Base-by-base conservation (phyloP, 2,797 vertebrate genomes). In the Danio aesculapii region DNA sequence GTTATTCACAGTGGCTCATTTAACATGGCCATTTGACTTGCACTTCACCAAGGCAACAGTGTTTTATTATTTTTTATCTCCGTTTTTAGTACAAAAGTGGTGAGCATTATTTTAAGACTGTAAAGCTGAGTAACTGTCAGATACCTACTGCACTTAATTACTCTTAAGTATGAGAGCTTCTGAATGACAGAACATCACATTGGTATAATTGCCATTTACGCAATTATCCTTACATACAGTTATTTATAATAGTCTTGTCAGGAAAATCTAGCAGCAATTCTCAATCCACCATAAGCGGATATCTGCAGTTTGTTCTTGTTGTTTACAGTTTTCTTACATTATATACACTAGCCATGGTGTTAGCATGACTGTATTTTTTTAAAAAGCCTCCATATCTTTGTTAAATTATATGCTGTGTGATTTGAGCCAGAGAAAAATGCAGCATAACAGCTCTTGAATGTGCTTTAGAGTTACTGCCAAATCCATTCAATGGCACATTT, bases 401-500 rank as follows among this genome's bases (percentile, higher is more conserved):
- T 46, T 6, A 19, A 53, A 14, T 64, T 57, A 70, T 47, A 61
- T 52, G 43, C 64, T 58, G 30, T 61, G 21, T 58, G 44, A 49
- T 69, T 69, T 50, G n/a, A 43, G n/a, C n/a, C 12, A 58, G 5
- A 58, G 53, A 57, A 9, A 19, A 21, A 73, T 46, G 21, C 10
- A 39, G 43, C 14, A 39, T 14, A 17, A 75, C 14, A 41, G 30
- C 14, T 58, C 80, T 55, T 82, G 47, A 62, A 77, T 30, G 64
- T 77, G 77, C 17, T 71, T 55, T 61, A 58, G 46, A 66, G 62
- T 47, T 21, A 8, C 68, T 81, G 75, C 66, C 68, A 83, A 39
- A 75, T 52, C 53, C 62, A 50, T 77, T 83, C 81, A 85, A 55
- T 72, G 52, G 69, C 83, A 75, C 44, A 62, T 84, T 73, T 75